A percentile compares a stretch with the other conserved stretches of the same genome.
Conservation (phyloP, 2,888 invertebrate genomes). For the Congeria kusceri region DNA sequence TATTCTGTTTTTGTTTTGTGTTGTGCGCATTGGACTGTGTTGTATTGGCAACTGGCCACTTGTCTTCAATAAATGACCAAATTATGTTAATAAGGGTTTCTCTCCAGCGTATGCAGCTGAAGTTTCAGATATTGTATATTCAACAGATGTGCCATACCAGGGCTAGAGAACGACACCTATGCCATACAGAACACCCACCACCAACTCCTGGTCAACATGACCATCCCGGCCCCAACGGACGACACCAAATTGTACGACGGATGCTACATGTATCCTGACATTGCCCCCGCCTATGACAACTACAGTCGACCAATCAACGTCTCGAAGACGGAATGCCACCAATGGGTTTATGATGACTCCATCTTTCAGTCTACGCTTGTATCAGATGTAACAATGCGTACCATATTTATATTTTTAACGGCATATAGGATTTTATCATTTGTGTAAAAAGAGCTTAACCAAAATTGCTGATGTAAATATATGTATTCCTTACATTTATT, state of each 20-base stretch:
- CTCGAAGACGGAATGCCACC: slow-evolving; percentile 36
- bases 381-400: slow-evolving; percentile 42
- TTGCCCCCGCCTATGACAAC: not conserved
- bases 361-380: slow-evolving; percentile 61
- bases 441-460: no score
- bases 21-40: no score
- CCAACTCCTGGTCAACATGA: slow-evolving; percentile 54
- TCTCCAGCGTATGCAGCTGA: no score
- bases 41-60: no score
- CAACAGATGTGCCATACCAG: slow-evolving; percentile 73
- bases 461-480: no score
- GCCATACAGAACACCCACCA: slow-evolving; percentile 62
- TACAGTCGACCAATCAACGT: slow-evolving; percentile 17
- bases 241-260: slow-evolving; percentile 41
- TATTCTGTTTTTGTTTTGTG: no score
- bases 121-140: no score
- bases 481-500: no score
- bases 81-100: no score
- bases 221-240: slow-evolving; percentile 61
- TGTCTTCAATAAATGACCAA: no score
- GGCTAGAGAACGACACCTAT: slow-evolving; percentile 72
- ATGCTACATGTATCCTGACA: slow-evolving; percentile 38
- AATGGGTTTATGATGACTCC: slow-evolving; percentile 67
- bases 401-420: not conserved
- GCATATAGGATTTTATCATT: no score